Percentiles rank a stretch among this genome's conserved stretches.
Evolutionary conservation across 1,140 invertebrate genomes (phyloP).

Genomic region (Papilio polytes): DNA sequence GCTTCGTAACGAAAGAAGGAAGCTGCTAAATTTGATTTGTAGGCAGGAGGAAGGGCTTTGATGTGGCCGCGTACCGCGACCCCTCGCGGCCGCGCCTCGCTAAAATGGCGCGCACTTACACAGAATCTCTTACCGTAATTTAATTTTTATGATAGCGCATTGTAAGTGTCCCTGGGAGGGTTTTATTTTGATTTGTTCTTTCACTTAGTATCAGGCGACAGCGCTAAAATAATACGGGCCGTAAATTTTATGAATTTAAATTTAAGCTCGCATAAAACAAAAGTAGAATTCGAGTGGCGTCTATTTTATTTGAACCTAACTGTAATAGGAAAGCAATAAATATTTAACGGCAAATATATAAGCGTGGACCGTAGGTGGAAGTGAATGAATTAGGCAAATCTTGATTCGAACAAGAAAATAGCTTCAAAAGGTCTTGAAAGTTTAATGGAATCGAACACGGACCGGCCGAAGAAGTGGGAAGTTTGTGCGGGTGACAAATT

Average conservation of each 20-base stretch:
- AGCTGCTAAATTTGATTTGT: slow-evolving; percentile 82
- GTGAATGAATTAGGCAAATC: slow-evolving; percentile 79
- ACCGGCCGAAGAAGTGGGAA: slow-evolving; percentile 73
- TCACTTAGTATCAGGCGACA: slow-evolving; percentile 50
- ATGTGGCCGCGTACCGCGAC: slow-evolving; percentile 61
- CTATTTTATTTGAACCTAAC: not conserved
- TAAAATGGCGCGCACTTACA: slow-evolving; percentile 79
- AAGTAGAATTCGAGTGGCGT: slow-evolving; percentile 10
- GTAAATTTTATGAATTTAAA: slow-evolving; percentile 36
- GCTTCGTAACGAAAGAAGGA: slow-evolving; percentile 77
- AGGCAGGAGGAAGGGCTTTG: slow-evolving; percentile 71
- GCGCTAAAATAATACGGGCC: slow-evolving; percentile 42
- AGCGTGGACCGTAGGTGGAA: slow-evolving; percentile 46
- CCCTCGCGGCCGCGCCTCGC: slow-evolving; percentile 52
- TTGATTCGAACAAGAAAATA: slow-evolving; percentile 81
- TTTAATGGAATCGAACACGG: slow-evolving; percentile 83
- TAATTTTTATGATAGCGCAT: slow-evolving; percentile 83
- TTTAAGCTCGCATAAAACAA: slow-evolving; percentile 32
- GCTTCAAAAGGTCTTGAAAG: slow-evolving; percentile 82
- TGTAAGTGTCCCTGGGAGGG: slow-evolving; percentile 73
- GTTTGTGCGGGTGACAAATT: slow-evolving; percentile 83
- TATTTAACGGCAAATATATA: not conserved
- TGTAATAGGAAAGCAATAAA: slow-evolving; percentile 24
- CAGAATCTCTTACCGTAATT: slow-evolving; percentile 80
- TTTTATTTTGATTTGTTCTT: slow-evolving; percentile 74